Evolutionary conservation across 2,888 invertebrate genomes (phyloP).

Genomic region (Ametastegia equiseti): DNA sequence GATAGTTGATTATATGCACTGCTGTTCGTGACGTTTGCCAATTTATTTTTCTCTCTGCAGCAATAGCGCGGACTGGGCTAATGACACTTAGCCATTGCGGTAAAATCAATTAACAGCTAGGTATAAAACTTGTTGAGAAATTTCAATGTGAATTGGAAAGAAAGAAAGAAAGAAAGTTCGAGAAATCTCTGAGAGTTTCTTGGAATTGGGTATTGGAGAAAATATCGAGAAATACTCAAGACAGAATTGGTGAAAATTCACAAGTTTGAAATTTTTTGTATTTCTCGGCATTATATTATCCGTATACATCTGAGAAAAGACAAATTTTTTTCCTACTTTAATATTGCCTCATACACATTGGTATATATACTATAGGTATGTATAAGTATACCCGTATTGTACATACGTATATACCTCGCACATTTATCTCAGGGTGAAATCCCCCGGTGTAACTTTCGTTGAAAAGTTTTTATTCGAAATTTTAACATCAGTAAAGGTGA

Average conservation of each 20-base stretch:
- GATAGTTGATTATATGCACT: conserved; percentile 16
- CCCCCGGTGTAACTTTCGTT: background rate
- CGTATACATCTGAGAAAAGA: background rate
- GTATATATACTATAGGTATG: too few relatives aligned
- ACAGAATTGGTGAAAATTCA: background rate
- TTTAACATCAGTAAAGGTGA: conserved; percentile 23
- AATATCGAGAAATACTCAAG: background rate
- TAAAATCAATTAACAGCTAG: background rate
- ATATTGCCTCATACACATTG: background rate
- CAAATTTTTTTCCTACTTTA: background rate
- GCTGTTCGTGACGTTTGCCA: conserved; percentile 8
- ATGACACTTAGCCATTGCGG: background rate
- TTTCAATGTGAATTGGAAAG: background rate
- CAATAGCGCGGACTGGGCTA: background rate
- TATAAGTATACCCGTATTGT: background rate
- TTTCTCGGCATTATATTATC: background rate
- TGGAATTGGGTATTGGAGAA: background rate
- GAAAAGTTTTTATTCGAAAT: background rate
- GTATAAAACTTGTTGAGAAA: background rate
- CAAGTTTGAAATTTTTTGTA: background rate
- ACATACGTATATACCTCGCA: background rate
- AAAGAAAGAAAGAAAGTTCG: background rate
- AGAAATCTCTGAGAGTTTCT: background rate
- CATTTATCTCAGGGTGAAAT: background rate
- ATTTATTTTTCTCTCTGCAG: conserved; percentile 8